Percentiles rank a stretch among this genome's conserved stretches.
These are phyloP conservation scores for Manis pentadactyla DNA, from an alignment of 2,797 vertebrate species.

Conservation along the genomic window DNA sequence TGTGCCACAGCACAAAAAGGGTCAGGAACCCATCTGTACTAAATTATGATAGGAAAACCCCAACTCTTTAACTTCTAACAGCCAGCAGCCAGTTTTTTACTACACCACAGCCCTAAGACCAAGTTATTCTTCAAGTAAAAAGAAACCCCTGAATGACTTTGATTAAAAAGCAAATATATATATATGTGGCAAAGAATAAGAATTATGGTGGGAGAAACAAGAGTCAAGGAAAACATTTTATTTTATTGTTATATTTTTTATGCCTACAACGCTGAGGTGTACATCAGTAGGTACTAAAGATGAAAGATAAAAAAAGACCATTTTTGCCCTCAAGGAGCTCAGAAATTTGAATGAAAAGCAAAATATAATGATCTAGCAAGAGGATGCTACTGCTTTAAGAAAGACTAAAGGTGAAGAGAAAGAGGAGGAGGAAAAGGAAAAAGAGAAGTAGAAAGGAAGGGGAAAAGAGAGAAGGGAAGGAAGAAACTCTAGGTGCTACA, in stretches of 20 bases:
- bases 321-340: background rate
- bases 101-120: background rate
- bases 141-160: background rate
- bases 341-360: conserved; percentile 3
- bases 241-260: conserved; percentile 18
- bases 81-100: background rate
- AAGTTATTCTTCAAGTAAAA: conserved; percentile 33
- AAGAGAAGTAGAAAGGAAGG: too few relatives aligned
- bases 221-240: background rate
- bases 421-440: background rate
- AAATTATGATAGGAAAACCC: conserved; percentile 25
- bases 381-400: background rate
- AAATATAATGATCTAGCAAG: background rate
- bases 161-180: background rate
- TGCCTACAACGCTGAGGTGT: background rate
- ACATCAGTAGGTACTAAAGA: conserved; percentile 2
- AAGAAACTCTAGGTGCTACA: background rate
- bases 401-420: background rate
- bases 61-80: background rate
- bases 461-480: background rate
- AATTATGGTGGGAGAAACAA: conserved; percentile 36
- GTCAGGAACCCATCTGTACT: conserved; percentile 12
- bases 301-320: background rate
- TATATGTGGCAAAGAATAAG: background rate
- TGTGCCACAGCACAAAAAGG: background rate